A percentile compares a stretch with the other conserved stretches of the same genome.
Conservation (phyloP, 2,888 invertebrate species). For the Gymnoscelis rufifasciata region DNA sequence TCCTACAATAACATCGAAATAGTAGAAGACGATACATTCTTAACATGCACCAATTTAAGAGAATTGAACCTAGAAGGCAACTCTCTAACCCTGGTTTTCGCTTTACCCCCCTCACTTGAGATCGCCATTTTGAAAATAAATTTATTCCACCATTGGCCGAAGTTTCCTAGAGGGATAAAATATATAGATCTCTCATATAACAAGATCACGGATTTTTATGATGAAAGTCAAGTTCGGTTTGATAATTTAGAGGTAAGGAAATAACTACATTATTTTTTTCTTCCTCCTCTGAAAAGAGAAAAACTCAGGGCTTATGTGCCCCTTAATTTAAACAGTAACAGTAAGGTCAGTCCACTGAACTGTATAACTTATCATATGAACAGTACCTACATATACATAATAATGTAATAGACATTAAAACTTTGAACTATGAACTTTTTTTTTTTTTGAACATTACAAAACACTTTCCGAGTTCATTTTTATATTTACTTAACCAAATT, state of each 20-base stretch:
- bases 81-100: conserved; percentile 64
- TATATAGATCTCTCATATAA: conserved; percentile 69
- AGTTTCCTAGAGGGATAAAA: conserved; percentile 61
- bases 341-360: too few relatives aligned
- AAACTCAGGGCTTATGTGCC: too few relatives aligned
- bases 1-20: conserved; percentile 70
- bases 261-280: background rate
- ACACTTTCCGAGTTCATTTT: too few relatives aligned
- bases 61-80: conserved; percentile 71
- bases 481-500: too few relatives aligned
- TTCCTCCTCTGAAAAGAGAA: too few relatives aligned
- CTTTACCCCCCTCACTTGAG: conserved; percentile 57
- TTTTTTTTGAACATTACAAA: too few relatives aligned
- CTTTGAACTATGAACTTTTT: too few relatives aligned
- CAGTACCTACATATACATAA: too few relatives aligned
- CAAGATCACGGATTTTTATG: conserved; percentile 55
- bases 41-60: conserved; percentile 52
- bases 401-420: too few relatives aligned
- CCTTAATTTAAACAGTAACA: too few relatives aligned
- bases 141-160: conserved; percentile 65
- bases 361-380: too few relatives aligned
- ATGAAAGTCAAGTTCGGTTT: conserved; percentile 50
- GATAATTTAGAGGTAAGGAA: conserved; percentile 63
- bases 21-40: conserved; percentile 61
- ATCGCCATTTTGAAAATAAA: conserved; percentile 64